These are phyloP conservation scores for Akabosia matsudoensis DNA, from an alignment of 1,140 invertebrate genomes.

Conservation along the genomic window DNA sequence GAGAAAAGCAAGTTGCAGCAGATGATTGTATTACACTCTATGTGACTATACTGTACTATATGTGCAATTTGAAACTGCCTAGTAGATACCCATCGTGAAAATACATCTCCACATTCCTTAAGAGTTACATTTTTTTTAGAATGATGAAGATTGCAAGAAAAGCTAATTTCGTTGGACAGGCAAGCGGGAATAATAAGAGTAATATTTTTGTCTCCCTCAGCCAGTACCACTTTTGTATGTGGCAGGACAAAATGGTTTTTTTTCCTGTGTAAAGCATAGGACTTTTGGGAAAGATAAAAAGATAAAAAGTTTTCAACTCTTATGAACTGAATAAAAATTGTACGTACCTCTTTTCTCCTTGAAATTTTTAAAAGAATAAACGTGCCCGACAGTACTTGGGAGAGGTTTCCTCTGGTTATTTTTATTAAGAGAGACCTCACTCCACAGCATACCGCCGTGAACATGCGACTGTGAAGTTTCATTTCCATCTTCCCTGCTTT, in stretches of 20 bases:
- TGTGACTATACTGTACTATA: background rate
- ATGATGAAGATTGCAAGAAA: background rate
- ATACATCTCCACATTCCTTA: too few species aligned
- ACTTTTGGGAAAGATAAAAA: constrained; percentile 48
- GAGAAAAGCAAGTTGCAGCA: too few species aligned
- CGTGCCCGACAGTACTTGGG: too few species aligned
- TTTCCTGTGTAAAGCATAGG: constrained; percentile 40
- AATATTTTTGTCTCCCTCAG: constrained; percentile 32
- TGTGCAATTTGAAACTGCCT: background rate
- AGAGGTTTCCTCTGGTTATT: constrained; percentile 36
- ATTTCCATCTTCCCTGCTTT: too few species aligned
- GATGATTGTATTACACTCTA: too few species aligned
- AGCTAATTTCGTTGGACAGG: constrained; percentile 39
- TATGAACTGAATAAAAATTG: constrained; percentile 28
- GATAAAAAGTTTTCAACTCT: constrained; percentile 47
- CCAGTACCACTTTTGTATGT: constrained; percentile 20
- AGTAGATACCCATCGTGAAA: too few species aligned
- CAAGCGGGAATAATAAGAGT: constrained; percentile 45
- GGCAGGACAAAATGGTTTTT: constrained; percentile 19
- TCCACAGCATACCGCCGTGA: background rate
- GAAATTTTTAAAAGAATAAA: too few species aligned
- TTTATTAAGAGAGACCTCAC: constrained; percentile 25
- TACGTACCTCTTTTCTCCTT: background rate
- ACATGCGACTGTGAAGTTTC: too few species aligned
- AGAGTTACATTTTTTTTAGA: background rate